Base-by-base conservation (phyloP, 2,888 invertebrate species). In the Tridacna gigas region DNA sequence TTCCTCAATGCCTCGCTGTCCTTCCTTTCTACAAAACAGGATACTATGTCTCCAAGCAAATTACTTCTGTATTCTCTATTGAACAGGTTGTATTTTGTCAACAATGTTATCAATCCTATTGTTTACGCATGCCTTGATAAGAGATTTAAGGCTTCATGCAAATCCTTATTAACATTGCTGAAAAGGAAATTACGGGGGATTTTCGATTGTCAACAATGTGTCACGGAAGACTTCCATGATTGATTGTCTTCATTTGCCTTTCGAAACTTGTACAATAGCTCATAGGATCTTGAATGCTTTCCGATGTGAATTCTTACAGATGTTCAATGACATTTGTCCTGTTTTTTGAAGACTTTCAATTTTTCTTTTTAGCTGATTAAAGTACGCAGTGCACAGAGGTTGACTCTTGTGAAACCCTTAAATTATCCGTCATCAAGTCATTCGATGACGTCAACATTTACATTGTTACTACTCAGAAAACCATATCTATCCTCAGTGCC, bases 91-190 rank as follows among this genome's bases (percentile, higher is more conserved):
- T 79, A 85, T 48, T 85, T 77, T 51, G 67, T 85, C 11, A 85
- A 85, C 61, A 85, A 85, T 22, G 71, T 77, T 15, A 80, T 82
- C 0, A 85, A 85, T 60, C 80, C 82, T 12, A 51, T 85, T 25
- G 56, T 85, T 15, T 85, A 82, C 66, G 82, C 74, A 11, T 71
- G 66, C 45, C 51, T 85, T 5, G 82, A 85, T 66, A 77, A 65
- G 47, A 47, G 79, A 37, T 82, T 82, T 26, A 81, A 73, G 51
- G 63, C 22, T 13, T 79, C 84, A 3, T 79, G 83, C 45, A 83
- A 76, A 51, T n/a, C 51, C 9, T 47, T 71, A 71, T 51, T 71
- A 22, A 71, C 71, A 15, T 26, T 51, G 51, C 25, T 71, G 3
- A 51, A 51, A 25, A 51, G 26, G 12, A 48, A 71, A 18, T 71